These are phyloP conservation scores for Penaeus vannamei DNA, from an alignment of 1,140 invertebrate species.

Conservation along the genomic window DNA sequence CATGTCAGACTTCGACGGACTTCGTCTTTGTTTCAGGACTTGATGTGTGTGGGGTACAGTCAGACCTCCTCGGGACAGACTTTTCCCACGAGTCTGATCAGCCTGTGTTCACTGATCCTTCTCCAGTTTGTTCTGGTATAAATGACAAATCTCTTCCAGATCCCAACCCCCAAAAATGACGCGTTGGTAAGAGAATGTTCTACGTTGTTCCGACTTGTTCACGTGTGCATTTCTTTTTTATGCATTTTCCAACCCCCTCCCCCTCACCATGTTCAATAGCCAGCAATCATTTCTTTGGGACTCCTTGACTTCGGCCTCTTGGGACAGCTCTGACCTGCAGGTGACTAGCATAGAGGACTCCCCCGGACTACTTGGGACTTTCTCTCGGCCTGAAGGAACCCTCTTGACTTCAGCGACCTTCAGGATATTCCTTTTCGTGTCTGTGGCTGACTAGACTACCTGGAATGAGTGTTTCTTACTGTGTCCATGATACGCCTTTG, in stretches of 20 bases:
- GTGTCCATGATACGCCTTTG: too few species aligned
- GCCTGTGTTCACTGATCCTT: conserved; percentile 62
- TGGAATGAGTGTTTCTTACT: too few species aligned
- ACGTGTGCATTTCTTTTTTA: background rate
- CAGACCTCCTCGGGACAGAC: conserved; percentile 40
- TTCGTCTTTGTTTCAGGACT: conserved; percentile 60
- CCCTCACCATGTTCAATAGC: too few species aligned
- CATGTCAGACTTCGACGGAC: conserved; percentile 56
- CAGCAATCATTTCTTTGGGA: too few species aligned
- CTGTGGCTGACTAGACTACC: too few species aligned
- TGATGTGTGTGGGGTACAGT: conserved; percentile 32
- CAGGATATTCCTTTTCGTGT: too few species aligned
- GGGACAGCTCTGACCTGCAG: conserved; percentile 25
- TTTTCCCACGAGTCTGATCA: conserved; percentile 44
- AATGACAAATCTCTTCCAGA: conserved; percentile 63
- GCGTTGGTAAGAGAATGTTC: conserved; percentile 48
- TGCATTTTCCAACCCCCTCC: too few species aligned
- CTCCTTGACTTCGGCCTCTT: conserved; percentile 5
- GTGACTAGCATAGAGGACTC: conserved; percentile 19
- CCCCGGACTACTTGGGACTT: conserved; percentile 5
- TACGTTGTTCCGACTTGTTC: conserved; percentile 20
- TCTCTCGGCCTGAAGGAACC: background rate
- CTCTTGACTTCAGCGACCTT: conserved; percentile 23
- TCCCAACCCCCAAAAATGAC: conserved; percentile 9
- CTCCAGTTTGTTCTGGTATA: conserved; percentile 63